Evolutionary conservation across 1,140 invertebrate species (phyloP).

Genomic region (Elymnias hypermnestra): DNA sequence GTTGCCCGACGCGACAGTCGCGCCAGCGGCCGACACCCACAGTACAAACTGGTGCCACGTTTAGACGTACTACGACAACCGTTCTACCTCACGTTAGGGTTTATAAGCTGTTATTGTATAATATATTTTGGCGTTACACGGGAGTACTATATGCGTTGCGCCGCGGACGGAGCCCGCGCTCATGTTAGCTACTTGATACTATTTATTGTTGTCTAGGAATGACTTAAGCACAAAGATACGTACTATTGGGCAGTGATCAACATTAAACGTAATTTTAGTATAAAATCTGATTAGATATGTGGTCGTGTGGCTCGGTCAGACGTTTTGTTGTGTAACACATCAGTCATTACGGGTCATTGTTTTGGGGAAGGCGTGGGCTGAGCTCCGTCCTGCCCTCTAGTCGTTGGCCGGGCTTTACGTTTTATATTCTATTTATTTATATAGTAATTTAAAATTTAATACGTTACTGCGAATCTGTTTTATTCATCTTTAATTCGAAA

Average conservation of each 20-base stretch:
- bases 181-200: conserved; percentile 50
- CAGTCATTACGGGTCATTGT: conserved; percentile 67
- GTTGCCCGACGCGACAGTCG: conserved; percentile 9
- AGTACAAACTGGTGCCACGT: conserved; percentile 32
- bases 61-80: conserved; percentile 45
- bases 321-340: conserved; percentile 64
- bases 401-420: conserved; percentile 43
- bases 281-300: conserved; percentile 67
- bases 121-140: conserved; percentile 69
- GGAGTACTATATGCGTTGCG: conserved; percentile 51
- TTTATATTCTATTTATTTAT: conserved; percentile 67
- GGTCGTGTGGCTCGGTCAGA: conserved; percentile 53
- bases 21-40: conserved; percentile 14
- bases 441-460: conserved; percentile 62
- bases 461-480: conserved; percentile 36
- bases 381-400: conserved; percentile 38
- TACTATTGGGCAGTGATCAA: conserved; percentile 76
- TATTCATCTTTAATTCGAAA: conserved; percentile 7
- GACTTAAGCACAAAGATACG: conserved; percentile 73
- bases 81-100: conserved; percentile 65
- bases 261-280: conserved; percentile 72
- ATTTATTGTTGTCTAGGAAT: conserved; percentile 68
- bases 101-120: conserved; percentile 69
- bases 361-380: conserved; percentile 40
- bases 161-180: conserved; percentile 56